Conservation (phyloP, 2,888 invertebrate species). For the Drosophila flavopinicola region DNA sequence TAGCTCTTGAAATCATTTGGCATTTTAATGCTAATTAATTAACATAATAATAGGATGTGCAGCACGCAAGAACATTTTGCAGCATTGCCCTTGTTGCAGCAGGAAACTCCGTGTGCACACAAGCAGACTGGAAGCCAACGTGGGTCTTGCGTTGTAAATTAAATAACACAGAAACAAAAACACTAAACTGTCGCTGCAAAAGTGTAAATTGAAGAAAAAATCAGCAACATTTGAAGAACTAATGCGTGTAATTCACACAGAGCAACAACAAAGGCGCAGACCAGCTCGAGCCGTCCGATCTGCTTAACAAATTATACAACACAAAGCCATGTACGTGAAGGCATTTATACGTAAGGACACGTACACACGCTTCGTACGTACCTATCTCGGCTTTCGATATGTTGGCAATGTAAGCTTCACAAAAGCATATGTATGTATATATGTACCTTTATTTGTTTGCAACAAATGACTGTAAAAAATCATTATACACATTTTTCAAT, state of each 20-base stretch:
- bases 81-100: slow-evolving; percentile 50
- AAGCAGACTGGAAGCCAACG: slow-evolving; percentile 37
- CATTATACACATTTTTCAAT: slow-evolving; percentile 35
- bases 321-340: slow-evolving; percentile 19
- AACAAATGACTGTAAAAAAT: slow-evolving; percentile 70
- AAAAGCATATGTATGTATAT: too few relatives aligned
- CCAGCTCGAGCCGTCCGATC: slow-evolving; percentile 38
- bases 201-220: slow-evolving; percentile 36
- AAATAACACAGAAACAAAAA: slow-evolving; percentile 29
- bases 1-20: slow-evolving; percentile 45
- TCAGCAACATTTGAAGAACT: slow-evolving; percentile 52
- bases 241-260: slow-evolving; percentile 50
- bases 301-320: slow-evolving; percentile 56
- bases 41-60: slow-evolving; percentile 25
- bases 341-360: slow-evolving; percentile 43
- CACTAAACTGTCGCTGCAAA: slow-evolving; percentile 4
- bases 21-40: slow-evolving; percentile 46
- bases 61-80: slow-evolving; percentile 52
- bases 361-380: slow-evolving; percentile 60
- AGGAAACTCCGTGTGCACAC: slow-evolving; percentile 14
- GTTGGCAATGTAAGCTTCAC: slow-evolving; percentile 24
- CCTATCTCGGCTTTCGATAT: slow-evolving; percentile 37
- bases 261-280: slow-evolving; percentile 35
- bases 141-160: slow-evolving; percentile 9
- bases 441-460: slow-evolving; percentile 63